Evolutionary conservation across 2,888 invertebrate species (phyloP).

Genomic region (Elegia similella): DNA sequence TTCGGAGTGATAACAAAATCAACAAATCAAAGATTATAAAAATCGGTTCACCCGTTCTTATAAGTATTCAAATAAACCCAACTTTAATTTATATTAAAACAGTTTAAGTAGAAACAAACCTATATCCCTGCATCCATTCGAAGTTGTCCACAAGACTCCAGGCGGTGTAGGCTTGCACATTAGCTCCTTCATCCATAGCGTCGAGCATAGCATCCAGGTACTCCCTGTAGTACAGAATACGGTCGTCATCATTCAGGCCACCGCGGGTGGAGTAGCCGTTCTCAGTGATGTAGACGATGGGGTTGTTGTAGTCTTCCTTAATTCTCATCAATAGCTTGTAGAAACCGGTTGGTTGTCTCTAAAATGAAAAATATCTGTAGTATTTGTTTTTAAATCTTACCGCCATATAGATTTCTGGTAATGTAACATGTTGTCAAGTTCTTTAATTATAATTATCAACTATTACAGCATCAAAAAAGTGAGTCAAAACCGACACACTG

Average conservation of each 20-base stretch:
- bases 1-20: too few species aligned
- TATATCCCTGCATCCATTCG: constrained; percentile 79
- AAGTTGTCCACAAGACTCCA: constrained; percentile 84
- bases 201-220: constrained; percentile 54
- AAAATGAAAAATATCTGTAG: neutral
- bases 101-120: constrained; percentile 41
- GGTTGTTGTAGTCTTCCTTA: constrained; percentile 62
- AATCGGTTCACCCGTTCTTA: too few species aligned
- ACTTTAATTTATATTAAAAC: too few species aligned
- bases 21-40: too few species aligned
- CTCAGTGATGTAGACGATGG: constrained; percentile 74
- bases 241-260: constrained; percentile 50
- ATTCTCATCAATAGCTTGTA: constrained; percentile 53
- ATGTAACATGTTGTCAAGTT: too few species aligned
- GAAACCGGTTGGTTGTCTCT: constrained; percentile 1
- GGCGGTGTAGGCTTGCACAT: constrained; percentile 69
- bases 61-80: too few species aligned
- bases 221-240: constrained; percentile 46
- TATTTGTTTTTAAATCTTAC: too few species aligned
- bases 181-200: constrained; percentile 56
- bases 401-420: too few species aligned
- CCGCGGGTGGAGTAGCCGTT: constrained; percentile 55
- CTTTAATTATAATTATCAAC: too few species aligned
- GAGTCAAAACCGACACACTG: too few species aligned
- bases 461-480: too few species aligned